Evolutionary conservation across 2,113 vertebrate species (phyloP).

Genomic region (Vulpes vulpes): DNA sequence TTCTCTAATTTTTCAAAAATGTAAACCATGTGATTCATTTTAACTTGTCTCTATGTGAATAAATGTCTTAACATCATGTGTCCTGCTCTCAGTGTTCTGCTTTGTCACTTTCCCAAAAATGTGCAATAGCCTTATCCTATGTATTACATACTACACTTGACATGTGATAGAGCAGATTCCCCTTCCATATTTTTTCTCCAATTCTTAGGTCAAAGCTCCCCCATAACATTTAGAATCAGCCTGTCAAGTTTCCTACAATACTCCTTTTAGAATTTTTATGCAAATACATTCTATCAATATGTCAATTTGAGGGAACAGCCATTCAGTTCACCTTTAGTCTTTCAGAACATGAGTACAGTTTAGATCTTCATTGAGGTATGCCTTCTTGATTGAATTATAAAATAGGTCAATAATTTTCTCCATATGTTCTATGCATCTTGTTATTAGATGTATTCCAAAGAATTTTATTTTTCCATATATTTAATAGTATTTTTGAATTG

Average conservation of each 20-base stretch:
- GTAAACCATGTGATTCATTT: neutral
- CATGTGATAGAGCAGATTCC: neutral
- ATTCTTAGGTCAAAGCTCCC: no score
- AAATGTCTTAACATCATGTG: neutral
- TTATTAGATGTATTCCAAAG: neutral
- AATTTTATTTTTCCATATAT: neutral
- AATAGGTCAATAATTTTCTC: neutral
- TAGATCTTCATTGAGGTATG: neutral
- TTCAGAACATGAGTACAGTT: neutral
- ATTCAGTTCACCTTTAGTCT: neutral
- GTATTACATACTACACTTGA: neutral
- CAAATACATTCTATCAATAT: neutral
- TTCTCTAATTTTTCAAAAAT: neutral
- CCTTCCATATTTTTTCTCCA: neutral
- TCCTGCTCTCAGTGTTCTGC: no score
- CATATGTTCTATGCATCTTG: neutral
- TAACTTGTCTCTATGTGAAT: neutral
- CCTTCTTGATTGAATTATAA: slow-evolving; percentile 6
- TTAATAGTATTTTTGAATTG: slow-evolving; percentile 7
- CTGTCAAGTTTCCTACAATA: neutral
- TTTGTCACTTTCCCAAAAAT: neutral
- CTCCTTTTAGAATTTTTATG: neutral
- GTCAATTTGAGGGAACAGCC: neutral
- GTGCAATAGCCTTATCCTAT: neutral
- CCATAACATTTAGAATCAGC: no score